Percentiles rank a stretch among this genome's conserved stretches.
phyloP scores from a whole-genome alignment of 1,140 invertebrate genomes.

The Capitella teleta region DNA sequence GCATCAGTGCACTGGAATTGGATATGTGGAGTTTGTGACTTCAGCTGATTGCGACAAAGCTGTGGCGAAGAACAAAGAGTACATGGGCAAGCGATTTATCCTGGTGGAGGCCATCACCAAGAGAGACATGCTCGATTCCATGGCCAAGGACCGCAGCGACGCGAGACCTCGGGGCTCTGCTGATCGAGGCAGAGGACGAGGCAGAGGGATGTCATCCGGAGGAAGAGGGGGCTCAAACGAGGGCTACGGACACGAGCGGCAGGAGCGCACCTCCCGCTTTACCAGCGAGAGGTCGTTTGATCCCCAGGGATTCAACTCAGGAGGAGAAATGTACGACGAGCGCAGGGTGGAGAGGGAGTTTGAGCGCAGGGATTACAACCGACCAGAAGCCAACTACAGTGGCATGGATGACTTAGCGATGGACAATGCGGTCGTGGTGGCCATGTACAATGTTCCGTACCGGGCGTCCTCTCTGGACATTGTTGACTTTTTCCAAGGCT shows the following conservation, averaged over 20 bases:
- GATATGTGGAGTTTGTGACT: conserved; percentile 70
- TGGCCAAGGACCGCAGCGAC: conserved; percentile 15
- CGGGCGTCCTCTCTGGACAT: conserved; percentile 76
- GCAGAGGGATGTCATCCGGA: conserved; percentile 11
- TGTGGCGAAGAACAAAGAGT: conserved; percentile 44
- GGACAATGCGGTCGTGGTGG: conserved; percentile 65
- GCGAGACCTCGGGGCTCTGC: conserved; percentile 7
- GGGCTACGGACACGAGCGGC: conserved; percentile 7
- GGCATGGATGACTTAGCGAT: conserved; percentile 60
- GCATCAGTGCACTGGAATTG: conserved; percentile 63
- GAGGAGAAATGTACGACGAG: conserved; percentile 17
- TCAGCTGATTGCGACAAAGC: conserved; percentile 58
- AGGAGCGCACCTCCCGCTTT: conserved; percentile 18
- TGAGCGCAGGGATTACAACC: neutral
- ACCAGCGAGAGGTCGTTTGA: neutral
- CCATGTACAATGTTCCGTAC: conserved; percentile 74
- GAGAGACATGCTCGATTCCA: conserved; percentile 40
- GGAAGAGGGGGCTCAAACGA: conserved; percentile 9
- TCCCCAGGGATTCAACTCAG: conserved; percentile 8
- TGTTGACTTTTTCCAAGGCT: conserved; percentile 62
- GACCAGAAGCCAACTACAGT: conserved; percentile 30
- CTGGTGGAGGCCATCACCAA: conserved; percentile 56
- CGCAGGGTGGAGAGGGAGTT: too few relatives aligned
- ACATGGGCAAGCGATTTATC: conserved; percentile 39
- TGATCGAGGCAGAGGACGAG: conserved; percentile 9